These are phyloP conservation scores for Carposina sasakii DNA, from an alignment of 1,140 invertebrate species.

Conservation along the genomic window DNA sequence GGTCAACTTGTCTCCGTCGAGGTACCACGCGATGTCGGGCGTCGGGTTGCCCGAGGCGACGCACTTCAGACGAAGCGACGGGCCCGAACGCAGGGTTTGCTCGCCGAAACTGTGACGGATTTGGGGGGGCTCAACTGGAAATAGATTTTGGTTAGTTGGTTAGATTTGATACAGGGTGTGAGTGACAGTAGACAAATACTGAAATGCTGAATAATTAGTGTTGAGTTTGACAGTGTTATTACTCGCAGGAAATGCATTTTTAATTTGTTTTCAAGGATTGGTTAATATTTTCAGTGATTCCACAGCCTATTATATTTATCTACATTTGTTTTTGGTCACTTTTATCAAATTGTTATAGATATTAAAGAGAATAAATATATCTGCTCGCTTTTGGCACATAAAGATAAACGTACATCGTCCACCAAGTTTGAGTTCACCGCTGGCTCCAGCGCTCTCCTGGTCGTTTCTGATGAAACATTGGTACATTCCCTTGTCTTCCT, in stretches of 20 bases:
- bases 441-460: constrained; percentile 93
- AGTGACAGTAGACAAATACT: too few species aligned
- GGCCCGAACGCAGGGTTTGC: constrained; percentile 90
- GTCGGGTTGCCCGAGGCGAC: constrained; percentile 92
- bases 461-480: constrained; percentile 96
- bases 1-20: constrained; percentile 89
- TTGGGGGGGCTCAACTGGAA: constrained; percentile 87
- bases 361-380: too few species aligned
- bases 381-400: too few species aligned
- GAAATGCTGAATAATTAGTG: too few species aligned
- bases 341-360: too few species aligned
- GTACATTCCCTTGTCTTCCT: constrained; percentile 98
- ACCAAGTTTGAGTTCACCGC: constrained; percentile 93
- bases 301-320: too few species aligned
- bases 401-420: constrained; percentile 86
- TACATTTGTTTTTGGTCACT: too few species aligned
- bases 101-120: constrained; percentile 90
- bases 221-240: constrained; percentile 8
- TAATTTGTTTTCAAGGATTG: too few species aligned
- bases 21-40: constrained; percentile 94
- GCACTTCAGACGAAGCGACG: constrained; percentile 83
- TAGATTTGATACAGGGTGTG: too few species aligned
- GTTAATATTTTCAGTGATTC: too few species aligned
- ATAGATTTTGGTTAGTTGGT: too few species aligned
- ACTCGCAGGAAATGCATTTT: too few species aligned